These are phyloP conservation scores for Drosophila pseudoananassae DNA, from an alignment of 1,140 invertebrate species.

Conservation along the genomic window DNA sequence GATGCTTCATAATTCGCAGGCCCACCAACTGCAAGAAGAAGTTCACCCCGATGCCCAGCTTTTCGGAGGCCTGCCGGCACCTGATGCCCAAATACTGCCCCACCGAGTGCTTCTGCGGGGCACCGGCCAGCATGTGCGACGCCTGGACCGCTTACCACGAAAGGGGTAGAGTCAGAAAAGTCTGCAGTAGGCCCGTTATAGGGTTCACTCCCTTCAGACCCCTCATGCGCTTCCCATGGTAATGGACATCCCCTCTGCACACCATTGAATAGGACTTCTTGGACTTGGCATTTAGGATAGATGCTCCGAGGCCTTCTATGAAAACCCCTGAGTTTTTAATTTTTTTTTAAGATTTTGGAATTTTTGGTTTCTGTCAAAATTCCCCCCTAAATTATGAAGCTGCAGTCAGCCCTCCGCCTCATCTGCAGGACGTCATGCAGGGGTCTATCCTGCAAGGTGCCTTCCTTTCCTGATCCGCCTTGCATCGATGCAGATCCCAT, in stretches of 20 bases:
- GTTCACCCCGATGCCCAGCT: slow-evolving; percentile 45
- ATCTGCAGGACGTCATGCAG: neutral
- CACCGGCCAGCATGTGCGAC: slow-evolving; percentile 26
- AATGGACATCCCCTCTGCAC: neutral
- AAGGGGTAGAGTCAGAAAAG: neutral
- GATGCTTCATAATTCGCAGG: neutral
- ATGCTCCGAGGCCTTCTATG: neutral
- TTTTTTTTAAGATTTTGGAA: neutral
- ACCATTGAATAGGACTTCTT: neutral
- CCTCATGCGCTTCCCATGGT: neutral
- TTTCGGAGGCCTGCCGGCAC: slow-evolving; percentile 45
- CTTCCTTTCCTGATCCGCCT: slow-evolving; percentile 11
- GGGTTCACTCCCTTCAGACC: slow-evolving; percentile 15
- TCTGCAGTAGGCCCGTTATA: slow-evolving; percentile 20
- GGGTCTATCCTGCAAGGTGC: neutral
- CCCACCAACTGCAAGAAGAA: slow-evolving; percentile 6
- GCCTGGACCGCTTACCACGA: slow-evolving; percentile 16
- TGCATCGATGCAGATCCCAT: slow-evolving; percentile 1
- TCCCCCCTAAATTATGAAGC: neutral
- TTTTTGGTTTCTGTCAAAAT: neutral
- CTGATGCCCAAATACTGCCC: slow-evolving; percentile 12
- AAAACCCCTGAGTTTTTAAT: neutral
- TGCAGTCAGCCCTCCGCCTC: neutral
- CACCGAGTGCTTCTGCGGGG: slow-evolving; percentile 42
- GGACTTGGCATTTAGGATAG: neutral